Base-by-base conservation (phyloP, 2,113 vertebrate species). In the Cricetomys ansorgei region DNA sequence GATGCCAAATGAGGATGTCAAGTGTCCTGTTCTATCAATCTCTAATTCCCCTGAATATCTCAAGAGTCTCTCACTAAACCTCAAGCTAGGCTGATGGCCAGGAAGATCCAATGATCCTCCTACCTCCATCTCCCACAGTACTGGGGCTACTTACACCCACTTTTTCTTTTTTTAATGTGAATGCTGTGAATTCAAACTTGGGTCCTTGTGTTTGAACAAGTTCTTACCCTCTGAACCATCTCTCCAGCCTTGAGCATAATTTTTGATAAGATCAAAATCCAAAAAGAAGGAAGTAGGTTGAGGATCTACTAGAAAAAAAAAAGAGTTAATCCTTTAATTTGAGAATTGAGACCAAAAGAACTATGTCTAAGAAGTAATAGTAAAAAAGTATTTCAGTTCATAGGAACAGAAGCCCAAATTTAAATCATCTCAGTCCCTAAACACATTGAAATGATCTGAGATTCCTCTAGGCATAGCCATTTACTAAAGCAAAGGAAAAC, bases 371-470 rank as follows among this genome's bases (percentile, higher is more conserved):
- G 73, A 92, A 88, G 45, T 50, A 92, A 89, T 89, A 48, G 53
- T 65, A 69, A 93, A 59, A n/a, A 95, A 87, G 48, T 50, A 84
- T 55, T 80, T 92, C 50, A 87, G 37, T 13, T 96, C 55, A 84
- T 0, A 93, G 43, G 1, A 43, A 59, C 65, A 64, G 62, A 86
- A 87, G 15, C 25, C 48, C 31, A 67, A 45, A 79, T 93, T 94
- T 90, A 69, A 95, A 88, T 70, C 23, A 75, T 40, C 62, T 89
- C 81, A 91, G 90, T 80, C 45, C 59, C 57, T 92, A 53, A 80
- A 59, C 50, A 40, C 23, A 81, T 11, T 83, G 67, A 79, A 65
- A 69, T 80, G 48, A 95, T 43, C 27, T 48, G 64, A 72, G 16
- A 72, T 31, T 43, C n/a, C 45, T 94, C 93, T 77, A 85, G 25